phyloP scores from a whole-genome alignment of 2,113 vertebrate genomes.

The Nyctibius bracteatus region DNA sequence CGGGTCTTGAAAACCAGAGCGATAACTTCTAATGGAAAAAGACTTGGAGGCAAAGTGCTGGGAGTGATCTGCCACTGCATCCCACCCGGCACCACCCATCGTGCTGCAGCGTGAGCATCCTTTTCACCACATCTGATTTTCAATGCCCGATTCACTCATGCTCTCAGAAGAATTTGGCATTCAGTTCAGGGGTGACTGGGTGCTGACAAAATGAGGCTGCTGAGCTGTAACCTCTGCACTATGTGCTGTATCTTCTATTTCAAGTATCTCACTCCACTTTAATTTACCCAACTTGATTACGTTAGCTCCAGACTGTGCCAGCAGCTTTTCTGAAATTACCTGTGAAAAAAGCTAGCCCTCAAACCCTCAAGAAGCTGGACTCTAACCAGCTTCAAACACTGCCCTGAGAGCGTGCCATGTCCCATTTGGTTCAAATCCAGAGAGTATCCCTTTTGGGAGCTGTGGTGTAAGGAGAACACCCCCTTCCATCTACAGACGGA shows the following conservation, averaged over 20 bases:
- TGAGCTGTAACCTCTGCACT: background rate
- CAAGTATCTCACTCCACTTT: background rate
- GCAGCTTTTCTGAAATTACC: background rate
- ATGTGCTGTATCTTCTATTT: background rate
- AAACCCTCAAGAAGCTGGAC: background rate
- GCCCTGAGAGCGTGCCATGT: background rate
- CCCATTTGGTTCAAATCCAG: background rate
- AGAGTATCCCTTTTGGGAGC: background rate
- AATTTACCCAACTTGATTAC: background rate
- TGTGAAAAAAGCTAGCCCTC: background rate
- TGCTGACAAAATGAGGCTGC: background rate
- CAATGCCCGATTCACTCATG: background rate
- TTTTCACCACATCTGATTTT: background rate
- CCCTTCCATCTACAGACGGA: background rate
- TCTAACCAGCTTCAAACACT: background rate
- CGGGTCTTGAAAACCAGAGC: background rate
- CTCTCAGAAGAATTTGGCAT: background rate
- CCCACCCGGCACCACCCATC: background rate
- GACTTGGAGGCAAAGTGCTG: too few relatives aligned
- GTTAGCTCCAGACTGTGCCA: background rate
- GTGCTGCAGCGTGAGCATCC: background rate
- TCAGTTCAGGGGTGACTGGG: background rate
- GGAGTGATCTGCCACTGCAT: background rate
- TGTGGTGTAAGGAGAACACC: background rate
- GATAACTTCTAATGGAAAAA: background rate